Percentiles rank a stretch among this genome's conserved stretches.
Conservation (phyloP, 2,113 vertebrate species). For the Entelurus aequoreus region DNA sequence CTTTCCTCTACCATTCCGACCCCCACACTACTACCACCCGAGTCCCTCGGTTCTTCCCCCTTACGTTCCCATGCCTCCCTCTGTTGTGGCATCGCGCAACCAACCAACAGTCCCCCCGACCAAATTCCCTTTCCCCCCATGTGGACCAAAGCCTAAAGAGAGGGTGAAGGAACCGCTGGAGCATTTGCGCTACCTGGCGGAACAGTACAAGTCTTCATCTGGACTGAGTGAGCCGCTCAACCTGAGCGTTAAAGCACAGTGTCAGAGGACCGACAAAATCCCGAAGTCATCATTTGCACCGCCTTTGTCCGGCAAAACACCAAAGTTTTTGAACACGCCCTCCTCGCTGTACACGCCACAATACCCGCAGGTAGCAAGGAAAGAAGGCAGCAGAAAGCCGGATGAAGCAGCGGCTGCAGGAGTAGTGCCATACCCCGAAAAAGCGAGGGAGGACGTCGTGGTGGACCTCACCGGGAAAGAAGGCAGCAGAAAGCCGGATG, state of each 20-base stretch:
- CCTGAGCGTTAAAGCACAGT: conserved; percentile 54
- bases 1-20: conserved; percentile 29
- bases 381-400: conserved; percentile 4
- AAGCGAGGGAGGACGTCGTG: conserved; percentile 1
- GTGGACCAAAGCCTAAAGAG: conserved; percentile 7
- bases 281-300: conserved; percentile 61
- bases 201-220: conserved; percentile 58
- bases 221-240: conserved; percentile 66
- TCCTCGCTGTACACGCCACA: conserved; percentile 55
- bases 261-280: conserved; percentile 6
- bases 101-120: background rate
- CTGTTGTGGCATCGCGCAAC: background rate
- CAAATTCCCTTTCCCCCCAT: background rate
- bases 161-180: conserved; percentile 43
- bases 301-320: conserved; percentile 49
- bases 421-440: background rate
- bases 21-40: conserved; percentile 30
- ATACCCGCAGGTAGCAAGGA: background rate
- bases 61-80: conserved; percentile 14
- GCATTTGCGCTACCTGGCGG: conserved; percentile 57
- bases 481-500: conserved; percentile 7
- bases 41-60: conserved; percentile 21
- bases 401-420: background rate
- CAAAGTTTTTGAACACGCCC: conserved; percentile 70
- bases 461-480: conserved; percentile 20